Evolutionary conservation across 2,113 vertebrate species (phyloP).

Genomic region (Microcebus griseorufus): DNA sequence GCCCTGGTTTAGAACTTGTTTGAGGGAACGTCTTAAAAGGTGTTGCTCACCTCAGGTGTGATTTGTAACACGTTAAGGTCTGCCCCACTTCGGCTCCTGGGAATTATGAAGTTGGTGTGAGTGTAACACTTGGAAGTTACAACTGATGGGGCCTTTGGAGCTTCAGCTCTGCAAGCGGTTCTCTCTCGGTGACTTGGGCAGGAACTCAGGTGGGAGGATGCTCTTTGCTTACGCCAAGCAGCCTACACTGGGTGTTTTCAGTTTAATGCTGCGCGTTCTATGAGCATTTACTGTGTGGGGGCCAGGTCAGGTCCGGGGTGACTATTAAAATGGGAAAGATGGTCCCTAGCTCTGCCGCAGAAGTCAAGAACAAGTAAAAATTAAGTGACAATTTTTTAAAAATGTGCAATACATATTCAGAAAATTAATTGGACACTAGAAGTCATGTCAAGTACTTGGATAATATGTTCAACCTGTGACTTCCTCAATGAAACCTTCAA

Average conservation of each 20-base stretch:
- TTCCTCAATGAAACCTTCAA: neutral
- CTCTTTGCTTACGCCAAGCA: neutral
- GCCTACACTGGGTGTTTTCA: neutral
- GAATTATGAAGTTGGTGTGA: neutral
- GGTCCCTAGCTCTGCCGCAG: neutral
- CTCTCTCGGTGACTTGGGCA: neutral
- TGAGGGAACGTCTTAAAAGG: neutral
- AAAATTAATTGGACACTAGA: neutral
- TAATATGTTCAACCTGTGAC: neutral
- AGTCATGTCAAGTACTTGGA: neutral
- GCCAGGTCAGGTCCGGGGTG: neutral
- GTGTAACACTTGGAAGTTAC: neutral
- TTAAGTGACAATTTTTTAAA: neutral
- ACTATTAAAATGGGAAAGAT: neutral
- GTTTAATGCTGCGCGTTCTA: neutral
- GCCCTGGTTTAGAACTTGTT: neutral
- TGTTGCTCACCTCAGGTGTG: neutral
- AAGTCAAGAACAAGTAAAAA: conserved; percentile 1
- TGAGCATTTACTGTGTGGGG: neutral
- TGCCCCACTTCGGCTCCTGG: neutral
- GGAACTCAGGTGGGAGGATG: neutral
- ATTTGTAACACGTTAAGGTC: neutral
- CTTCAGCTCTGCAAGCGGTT: neutral
- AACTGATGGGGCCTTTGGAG: neutral
- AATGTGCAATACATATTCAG: neutral